phyloP scores from a whole-genome alignment of 2,797 vertebrate species.

The Odontamblyopus rebecca region DNA sequence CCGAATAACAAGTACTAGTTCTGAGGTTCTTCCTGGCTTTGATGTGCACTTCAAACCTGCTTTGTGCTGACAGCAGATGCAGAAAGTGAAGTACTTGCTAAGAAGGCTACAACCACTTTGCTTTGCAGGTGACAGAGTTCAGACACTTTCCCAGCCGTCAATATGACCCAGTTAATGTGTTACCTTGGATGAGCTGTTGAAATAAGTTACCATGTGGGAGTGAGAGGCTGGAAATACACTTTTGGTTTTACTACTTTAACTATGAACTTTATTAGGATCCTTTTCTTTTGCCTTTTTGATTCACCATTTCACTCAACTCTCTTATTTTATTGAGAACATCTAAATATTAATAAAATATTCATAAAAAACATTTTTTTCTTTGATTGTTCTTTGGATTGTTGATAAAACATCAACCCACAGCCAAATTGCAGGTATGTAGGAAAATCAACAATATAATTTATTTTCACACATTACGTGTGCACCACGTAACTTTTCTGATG shows the following conservation, averaged over 20 bases:
- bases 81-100: slow-evolving; percentile 55
- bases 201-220: slow-evolving; percentile 36
- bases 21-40: slow-evolving; percentile 66
- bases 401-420: neutral
- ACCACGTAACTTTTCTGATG: too few species aligned
- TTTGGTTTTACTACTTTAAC: slow-evolving; percentile 12
- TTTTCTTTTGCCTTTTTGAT: slow-evolving; percentile 6
- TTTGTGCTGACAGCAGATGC: slow-evolving; percentile 73
- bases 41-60: slow-evolving; percentile 71
- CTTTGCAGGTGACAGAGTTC: slow-evolving; percentile 47
- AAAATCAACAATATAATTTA: too few species aligned
- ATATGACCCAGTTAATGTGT: slow-evolving; percentile 29
- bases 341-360: neutral
- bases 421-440: neutral
- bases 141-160: slow-evolving; percentile 37
- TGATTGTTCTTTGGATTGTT: neutral
- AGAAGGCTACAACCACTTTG: slow-evolving; percentile 24
- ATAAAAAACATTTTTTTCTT: neutral
- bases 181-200: slow-evolving; percentile 35
- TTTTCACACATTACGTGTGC: neutral
- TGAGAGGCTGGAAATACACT: slow-evolving; percentile 13
- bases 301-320: neutral
- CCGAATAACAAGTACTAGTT: slow-evolving; percentile 75
- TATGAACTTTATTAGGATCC: slow-evolving; percentile 6
- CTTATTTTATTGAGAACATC: neutral